Percentiles rank a stretch among this genome's conserved stretches.
phyloP scores from a whole-genome alignment of 2,797 vertebrate genomes.

The Columba guinea region DNA sequence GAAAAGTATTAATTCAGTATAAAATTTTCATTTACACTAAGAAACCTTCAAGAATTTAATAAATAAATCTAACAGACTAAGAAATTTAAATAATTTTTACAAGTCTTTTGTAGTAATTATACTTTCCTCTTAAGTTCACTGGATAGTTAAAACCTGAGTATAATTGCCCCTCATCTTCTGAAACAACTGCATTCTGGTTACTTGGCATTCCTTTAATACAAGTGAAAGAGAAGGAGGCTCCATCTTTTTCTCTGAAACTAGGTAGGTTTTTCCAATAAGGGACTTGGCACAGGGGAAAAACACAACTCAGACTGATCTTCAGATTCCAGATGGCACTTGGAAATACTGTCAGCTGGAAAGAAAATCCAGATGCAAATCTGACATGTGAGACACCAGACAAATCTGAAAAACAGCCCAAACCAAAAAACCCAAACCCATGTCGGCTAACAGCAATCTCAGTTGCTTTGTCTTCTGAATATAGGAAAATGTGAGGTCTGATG shows the following conservation, averaged over 20 bases:
- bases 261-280: background rate
- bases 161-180: background rate
- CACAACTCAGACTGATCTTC: background rate
- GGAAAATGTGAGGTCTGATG: background rate
- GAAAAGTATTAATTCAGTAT: background rate
- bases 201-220: background rate
- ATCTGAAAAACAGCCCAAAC: background rate
- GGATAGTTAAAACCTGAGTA: background rate
- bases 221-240: background rate
- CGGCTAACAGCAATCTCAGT: background rate
- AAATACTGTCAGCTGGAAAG: background rate
- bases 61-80: background rate
- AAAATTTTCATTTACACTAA: background rate
- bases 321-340: background rate
- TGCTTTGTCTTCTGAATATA: background rate
- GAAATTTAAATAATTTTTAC: background rate
- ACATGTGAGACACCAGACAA: background rate
- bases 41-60: background rate
- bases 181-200: background rate
- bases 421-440: background rate
- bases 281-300: background rate
- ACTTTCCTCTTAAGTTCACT: background rate
- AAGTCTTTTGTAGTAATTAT: background rate
- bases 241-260: background rate
- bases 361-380: constrained; percentile 19